Evolutionary conservation across 2,888 invertebrate species (phyloP).

Genomic region (Lasioglossum oenotherae): DNA sequence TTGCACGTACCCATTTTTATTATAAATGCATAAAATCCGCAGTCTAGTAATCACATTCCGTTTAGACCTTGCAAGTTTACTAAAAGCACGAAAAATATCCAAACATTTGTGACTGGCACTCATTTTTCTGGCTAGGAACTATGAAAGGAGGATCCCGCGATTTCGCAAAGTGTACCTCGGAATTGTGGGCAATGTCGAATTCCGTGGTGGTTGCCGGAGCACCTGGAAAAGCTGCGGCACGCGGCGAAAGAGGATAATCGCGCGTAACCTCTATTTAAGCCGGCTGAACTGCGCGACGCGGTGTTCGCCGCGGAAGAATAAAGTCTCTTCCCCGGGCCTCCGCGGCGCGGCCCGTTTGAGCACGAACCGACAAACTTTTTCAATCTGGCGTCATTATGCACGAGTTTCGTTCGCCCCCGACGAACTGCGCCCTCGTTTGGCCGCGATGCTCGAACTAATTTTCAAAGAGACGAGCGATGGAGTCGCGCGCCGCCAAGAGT

Average conservation of each 20-base stretch:
- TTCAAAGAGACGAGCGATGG: slow-evolving; percentile 69
- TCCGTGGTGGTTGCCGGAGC: background rate
- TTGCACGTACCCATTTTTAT: too few relatives aligned
- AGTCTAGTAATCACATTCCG: too few relatives aligned
- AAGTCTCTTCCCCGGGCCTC: slow-evolving; percentile 50
- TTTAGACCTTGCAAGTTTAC: background rate
- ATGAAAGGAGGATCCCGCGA: background rate
- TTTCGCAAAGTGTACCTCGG: background rate
- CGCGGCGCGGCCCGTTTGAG: background rate
- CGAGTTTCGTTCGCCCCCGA: slow-evolving; percentile 66
- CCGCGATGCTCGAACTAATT: slow-evolving; percentile 69
- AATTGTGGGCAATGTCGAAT: background rate
- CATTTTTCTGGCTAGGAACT: background rate
- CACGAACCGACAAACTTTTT: slow-evolving; percentile 76
- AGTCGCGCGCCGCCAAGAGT: slow-evolving; percentile 60
- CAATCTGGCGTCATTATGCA: slow-evolving; percentile 80
- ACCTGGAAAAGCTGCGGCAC: slow-evolving; percentile 18
- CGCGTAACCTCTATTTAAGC: slow-evolving; percentile 69
- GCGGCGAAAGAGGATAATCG: slow-evolving; percentile 65
- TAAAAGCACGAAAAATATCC: background rate
- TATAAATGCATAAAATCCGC: too few relatives aligned
- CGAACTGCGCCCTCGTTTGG: slow-evolving; percentile 57
- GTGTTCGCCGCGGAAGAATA: slow-evolving; percentile 58
- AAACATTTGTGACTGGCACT: background rate
- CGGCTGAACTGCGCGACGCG: slow-evolving; percentile 62